Evolutionary conservation across 2,888 invertebrate genomes (phyloP).

Genomic region (Drosophila silvestris): DNA sequence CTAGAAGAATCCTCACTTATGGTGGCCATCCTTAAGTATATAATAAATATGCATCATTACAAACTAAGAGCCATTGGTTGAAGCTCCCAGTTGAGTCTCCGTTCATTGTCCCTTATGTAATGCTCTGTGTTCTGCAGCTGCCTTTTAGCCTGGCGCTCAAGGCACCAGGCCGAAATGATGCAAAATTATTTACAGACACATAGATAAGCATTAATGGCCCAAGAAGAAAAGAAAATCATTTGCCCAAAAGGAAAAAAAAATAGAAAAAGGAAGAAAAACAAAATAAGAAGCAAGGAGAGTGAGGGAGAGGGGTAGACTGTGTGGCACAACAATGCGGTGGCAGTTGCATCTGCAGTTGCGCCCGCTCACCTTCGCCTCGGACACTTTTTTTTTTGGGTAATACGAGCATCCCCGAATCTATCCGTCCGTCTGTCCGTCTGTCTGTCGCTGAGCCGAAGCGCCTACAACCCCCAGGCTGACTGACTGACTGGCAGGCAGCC

Average conservation of each 20-base stretch:
- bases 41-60: conserved; percentile 20
- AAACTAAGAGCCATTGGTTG: conserved; percentile 4
- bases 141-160: conserved; percentile 50
- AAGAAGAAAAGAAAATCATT: conserved; percentile 59
- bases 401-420: conserved; percentile 31
- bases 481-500: conserved; percentile 24
- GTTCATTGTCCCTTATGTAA: conserved; percentile 30
- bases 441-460: conserved; percentile 27
- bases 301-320: conserved; percentile 19
- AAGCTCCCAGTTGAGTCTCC: conserved; percentile 9
- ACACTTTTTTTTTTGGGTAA: conserved; percentile 43
- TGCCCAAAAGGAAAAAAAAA: conserved; percentile 43
- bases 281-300: conserved; percentile 23
- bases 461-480: conserved; percentile 52
- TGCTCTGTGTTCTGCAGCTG: conserved; percentile 45
- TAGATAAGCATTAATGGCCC: conserved; percentile 19
- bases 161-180: conserved; percentile 65
- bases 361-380: conserved; percentile 23
- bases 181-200: conserved; percentile 67
- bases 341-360: conserved; percentile 61
- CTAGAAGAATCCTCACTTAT: not conserved
- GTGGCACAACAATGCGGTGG: conserved; percentile 56
- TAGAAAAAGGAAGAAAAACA: conserved; percentile 16
- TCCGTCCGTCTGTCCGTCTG: not conserved
- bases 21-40: not conserved